A percentile compares a stretch with the other conserved stretches of the same genome.
phyloP scores from a whole-genome alignment of 2,113 vertebrate genomes.

The Rutilus rutilus region DNA sequence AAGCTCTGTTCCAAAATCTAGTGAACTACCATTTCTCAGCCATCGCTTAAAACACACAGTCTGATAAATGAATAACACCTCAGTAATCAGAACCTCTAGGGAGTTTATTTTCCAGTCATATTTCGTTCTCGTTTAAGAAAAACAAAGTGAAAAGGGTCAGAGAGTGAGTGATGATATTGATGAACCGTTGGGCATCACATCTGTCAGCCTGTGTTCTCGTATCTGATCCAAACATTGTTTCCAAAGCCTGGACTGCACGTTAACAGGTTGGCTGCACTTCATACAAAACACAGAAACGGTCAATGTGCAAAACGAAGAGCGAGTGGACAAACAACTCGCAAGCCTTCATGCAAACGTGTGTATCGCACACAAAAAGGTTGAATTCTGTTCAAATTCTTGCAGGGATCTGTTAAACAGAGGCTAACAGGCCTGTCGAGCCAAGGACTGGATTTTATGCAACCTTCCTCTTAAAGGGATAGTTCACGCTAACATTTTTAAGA shows the following conservation, averaged over 20 bases:
- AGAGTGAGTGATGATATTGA: neutral
- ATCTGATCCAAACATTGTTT: conserved; percentile 34
- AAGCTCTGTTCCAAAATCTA: neutral
- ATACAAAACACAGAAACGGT: conserved; percentile 33
- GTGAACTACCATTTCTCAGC: neutral
- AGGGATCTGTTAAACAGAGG: neutral
- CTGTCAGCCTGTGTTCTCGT: conserved; percentile 44
- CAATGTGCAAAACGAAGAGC: conserved; percentile 2
- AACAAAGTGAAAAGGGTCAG: neutral
- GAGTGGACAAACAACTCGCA: conserved; percentile 17
- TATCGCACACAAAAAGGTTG: neutral
- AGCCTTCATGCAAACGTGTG: neutral
- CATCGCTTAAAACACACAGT: neutral
- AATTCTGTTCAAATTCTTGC: neutral
- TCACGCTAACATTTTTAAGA: neutral
- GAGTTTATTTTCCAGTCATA: neutral
- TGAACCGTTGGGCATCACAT: conserved; percentile 41
- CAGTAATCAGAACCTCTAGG: neutral
- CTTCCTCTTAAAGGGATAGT: neutral
- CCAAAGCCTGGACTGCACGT: conserved; percentile 7
- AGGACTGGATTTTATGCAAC: neutral
- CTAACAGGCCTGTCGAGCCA: neutral
- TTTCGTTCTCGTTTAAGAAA: neutral
- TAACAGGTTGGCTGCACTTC: conserved; percentile 47
- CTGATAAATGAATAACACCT: neutral